Evolutionary conservation across 2,888 invertebrate species (phyloP), one percentile per base, ranked within the genome.

Genomic region (Crematogaster levior): DNA sequence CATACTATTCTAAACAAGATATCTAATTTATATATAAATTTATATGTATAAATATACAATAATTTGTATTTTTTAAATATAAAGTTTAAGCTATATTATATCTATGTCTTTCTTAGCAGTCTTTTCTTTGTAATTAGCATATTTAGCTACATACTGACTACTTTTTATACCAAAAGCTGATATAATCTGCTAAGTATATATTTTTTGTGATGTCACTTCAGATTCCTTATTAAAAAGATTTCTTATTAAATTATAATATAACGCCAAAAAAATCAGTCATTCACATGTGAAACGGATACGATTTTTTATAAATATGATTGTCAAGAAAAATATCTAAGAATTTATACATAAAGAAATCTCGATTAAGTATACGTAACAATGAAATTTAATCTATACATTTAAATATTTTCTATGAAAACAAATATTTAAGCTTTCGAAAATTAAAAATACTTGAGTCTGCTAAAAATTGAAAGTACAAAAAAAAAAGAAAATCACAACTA

Each of bases 151-250:
- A 21, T 27, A 27, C 15, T 58, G 37, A 43, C 34, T 61, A 75
- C 12, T 65, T 53, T 27, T 75, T 21, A 60, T 30, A 53, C 15
- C 9, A 53, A 75, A 53, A 40, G n/a, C 1, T 37, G n/a, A 51
- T 27, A 9, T 65, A 65, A 65, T 27, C n/a, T 27, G 30, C 4
- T 75, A 30, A 37, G 63, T 21, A 61, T 18, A 51, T 40, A 30
- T 46, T 66, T 68, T 30, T 34, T 1, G 30, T 24, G 30, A 51
- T 27, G 81, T 86, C 86, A 84, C 84, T 84, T 88, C 83, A 81
- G 83, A 88, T 84, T 84, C 70, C 9, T 21, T 30, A 58, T 65
- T 40, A 48, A 60, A 40, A n/a, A n/a, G n/a, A n/a, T 84, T 84
- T 74, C 9, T 21, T 30, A 58, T 65, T 40, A 48, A 60, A 40